Evolutionary conservation across 2,888 invertebrate genomes (phyloP), one percentile per base, ranked within the genome.

Genomic region (Tetranychus truncatus): DNA sequence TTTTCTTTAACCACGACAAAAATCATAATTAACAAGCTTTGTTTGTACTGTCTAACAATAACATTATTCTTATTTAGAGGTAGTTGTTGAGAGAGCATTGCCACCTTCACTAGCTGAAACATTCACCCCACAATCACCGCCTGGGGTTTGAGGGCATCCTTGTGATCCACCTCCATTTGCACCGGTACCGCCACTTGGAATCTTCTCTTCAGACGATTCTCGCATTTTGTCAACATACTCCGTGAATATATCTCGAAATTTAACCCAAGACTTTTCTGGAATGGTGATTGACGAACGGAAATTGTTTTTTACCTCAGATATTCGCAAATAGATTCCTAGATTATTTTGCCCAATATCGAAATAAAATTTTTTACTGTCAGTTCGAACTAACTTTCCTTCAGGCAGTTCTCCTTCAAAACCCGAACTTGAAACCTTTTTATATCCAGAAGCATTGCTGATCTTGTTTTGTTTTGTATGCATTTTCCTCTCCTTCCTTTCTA

Each of bases 311-410:
- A 96, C 95, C 89, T 99, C 99, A 83, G 95, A 95, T 84, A 99
- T 92, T 84, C 97, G 91, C 92, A 99, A 92, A 85, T 95, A 99
- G 82, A 96, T 91, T 81, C 99, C 99, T 83, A 97, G 91, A 85
- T 95, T 93, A 86, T 99, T 99, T 86, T 96, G 95, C 79, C 97
- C 97, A 82, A 96, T 92, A 86, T 99, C 97, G 86, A 99, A 99
- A 86, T 96, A 97, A 87, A 99, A 99, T 85, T 95, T 96, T 87
- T 99, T 99, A 87, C 95, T 96, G 87, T 97, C 97, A 80, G 95
- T 95, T 82, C 95, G 91, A 88, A 99, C 88, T 84, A 93, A 93
- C 78, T 92, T 88, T 74, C 94, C 81, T 76, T 85, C 85, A 74
- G 86, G 85, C 77, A 85, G 80, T 75, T 85, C 84, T 74, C 83